Percentiles rank a stretch among this genome's conserved stretches.
phyloP scores from a whole-genome alignment of 2,888 invertebrate species.

The Rhingia rostrata region DNA sequence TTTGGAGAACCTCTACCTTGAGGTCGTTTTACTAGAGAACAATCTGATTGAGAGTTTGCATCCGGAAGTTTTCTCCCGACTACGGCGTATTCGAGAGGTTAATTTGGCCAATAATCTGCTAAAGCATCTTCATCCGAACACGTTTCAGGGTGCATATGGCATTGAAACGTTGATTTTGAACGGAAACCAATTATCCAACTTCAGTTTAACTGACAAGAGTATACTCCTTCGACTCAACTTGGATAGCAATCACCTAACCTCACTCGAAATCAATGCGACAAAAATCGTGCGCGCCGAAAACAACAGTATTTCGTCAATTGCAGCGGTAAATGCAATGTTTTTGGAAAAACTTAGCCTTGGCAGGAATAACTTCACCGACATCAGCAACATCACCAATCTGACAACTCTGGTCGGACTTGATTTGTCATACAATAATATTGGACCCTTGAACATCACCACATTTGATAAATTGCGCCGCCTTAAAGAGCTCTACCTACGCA shows the following conservation, averaged over 20 bases:
- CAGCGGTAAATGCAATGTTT: slow-evolving; percentile 77
- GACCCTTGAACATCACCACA: slow-evolving; percentile 79
- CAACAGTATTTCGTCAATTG: slow-evolving; percentile 79
- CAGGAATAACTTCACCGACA: slow-evolving; percentile 78
- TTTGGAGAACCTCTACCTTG: slow-evolving; percentile 79
- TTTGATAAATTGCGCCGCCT: slow-evolving; percentile 81
- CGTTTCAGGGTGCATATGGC: slow-evolving; percentile 79
- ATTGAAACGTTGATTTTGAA: slow-evolving; percentile 79
- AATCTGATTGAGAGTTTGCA: slow-evolving; percentile 79
- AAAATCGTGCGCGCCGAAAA: slow-evolving; percentile 79
- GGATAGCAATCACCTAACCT: slow-evolving; percentile 79
- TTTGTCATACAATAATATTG: slow-evolving; percentile 81
- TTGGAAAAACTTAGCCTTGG: slow-evolving; percentile 79
- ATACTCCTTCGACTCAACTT: slow-evolving; percentile 79
- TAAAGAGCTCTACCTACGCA: slow-evolving; percentile 78
- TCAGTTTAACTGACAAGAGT: slow-evolving; percentile 78
- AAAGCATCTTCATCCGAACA: slow-evolving; percentile 79
- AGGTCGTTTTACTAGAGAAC: slow-evolving; percentile 79
- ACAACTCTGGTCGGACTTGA: slow-evolving; percentile 79
- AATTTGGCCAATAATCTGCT: slow-evolving; percentile 80
- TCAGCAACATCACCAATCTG: slow-evolving; percentile 79
- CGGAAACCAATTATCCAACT: slow-evolving; percentile 77
- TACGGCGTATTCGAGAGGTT: slow-evolving; percentile 80
- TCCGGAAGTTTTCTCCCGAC: slow-evolving; percentile 79
- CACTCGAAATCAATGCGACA: slow-evolving; percentile 79